Base-by-base conservation (phyloP, 92 coral and sea anemone genomes). In the Zoanthus sansibaricus region DNA sequence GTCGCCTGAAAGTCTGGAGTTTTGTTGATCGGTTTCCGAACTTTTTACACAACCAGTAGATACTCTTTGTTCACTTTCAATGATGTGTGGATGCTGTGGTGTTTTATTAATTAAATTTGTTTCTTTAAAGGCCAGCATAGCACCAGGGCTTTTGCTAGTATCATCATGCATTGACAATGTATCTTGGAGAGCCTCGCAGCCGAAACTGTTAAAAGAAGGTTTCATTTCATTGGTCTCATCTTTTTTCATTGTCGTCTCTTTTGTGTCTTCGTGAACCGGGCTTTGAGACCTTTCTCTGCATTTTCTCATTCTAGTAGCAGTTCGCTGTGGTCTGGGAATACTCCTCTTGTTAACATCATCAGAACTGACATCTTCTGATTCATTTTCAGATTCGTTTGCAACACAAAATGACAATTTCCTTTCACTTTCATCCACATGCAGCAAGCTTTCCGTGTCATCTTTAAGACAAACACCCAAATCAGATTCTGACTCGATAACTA, bases 271-370 rank as follows among this genome's bases (percentile, higher is more conserved):
- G 45, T 7, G 42, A 4, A 15, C 83, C 15, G 67, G 54, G 42
- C 56, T 55, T 61, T 31, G 66, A 25, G 62, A 20, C 33, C 71
- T 73, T 78, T 84, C 76, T 42, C 83, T 77, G 69, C 46, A 42
- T 4, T 86, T 87, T 76, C 93, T 92, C 20, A 32, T 69, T 84
- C 90, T 84, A 16, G 90, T 84, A 5, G 44, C 21, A 46, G 62
- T 58, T 67, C 97, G 82, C 82, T 94, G 97, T 51, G 93, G 95
- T 77, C 79, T 90, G 4, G 93, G 95, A 31, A 75, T 62, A 52
- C 37, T 46, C 21, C n/a, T 75, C 25, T 84, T 76, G 15, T 33
- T 71, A 14, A 33, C 47, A 1, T 15, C 18, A 16, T 18, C 33
- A 1, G 33, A 56, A 68, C 45, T 17, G 76, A 25, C 61, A n/a